Evolutionary conservation across 1,140 invertebrate genomes (phyloP).

Genomic region (Orchesella cincta): DNA sequence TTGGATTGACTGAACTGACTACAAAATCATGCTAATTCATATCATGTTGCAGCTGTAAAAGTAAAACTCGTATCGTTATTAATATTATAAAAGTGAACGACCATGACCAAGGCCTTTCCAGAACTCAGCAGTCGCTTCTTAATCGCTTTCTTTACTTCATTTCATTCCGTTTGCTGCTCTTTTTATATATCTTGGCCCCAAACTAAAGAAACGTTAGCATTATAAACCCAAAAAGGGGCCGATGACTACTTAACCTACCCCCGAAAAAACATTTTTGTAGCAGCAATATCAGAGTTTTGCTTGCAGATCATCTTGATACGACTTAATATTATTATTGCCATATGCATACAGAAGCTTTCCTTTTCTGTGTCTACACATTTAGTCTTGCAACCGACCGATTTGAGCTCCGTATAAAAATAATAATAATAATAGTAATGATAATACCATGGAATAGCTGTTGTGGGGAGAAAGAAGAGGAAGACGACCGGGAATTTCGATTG

Average conservation of each 20-base stretch:
- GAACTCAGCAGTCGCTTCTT: background rate
- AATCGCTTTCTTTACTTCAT: slow-evolving; percentile 12
- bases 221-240: background rate
- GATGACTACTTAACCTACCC: background rate
- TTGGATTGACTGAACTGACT: background rate
- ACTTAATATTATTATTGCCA: slow-evolving; percentile 6
- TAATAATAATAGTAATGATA: slow-evolving; percentile 14
- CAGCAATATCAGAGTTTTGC: background rate
- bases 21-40: slow-evolving; percentile 1
- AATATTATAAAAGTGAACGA: slow-evolving; percentile 15
- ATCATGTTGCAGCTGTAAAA: background rate
- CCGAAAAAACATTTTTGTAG: background rate
- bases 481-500: background rate
- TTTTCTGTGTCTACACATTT: background rate
- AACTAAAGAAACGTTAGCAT: background rate
- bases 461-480: background rate
- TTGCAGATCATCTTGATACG: slow-evolving; percentile 3
- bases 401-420: background rate
- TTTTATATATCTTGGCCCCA: background rate
- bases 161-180: background rate
- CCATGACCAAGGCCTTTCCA: background rate
- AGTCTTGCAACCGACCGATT: background rate
- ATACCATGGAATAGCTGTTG: background rate
- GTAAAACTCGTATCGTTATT: background rate
- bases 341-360: background rate